Base-by-base conservation (phyloP, 2,113 vertebrate species). In the Rhinoptilus africanus region DNA sequence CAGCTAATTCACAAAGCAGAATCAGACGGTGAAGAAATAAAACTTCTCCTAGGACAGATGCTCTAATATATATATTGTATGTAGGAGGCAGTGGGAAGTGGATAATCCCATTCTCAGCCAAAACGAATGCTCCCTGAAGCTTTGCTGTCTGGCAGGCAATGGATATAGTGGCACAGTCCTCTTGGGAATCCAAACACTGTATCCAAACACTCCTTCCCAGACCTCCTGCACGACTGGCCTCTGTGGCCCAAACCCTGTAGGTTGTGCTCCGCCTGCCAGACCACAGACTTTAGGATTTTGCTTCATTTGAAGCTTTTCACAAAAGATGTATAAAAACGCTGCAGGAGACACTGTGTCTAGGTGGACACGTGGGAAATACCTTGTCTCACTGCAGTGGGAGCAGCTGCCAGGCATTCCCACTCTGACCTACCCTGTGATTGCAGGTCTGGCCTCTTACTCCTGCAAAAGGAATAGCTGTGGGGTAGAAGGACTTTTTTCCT, bases 361-460 rank as follows among this genome's bases (percentile, higher is more conserved):
- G 6, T 27, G 41, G 69, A 35, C 1, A 6, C 1, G 1, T n/a
- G 11, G 48, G 54, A 59, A 69, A 30, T 1, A 23, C 9, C 28
- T 54, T n/a, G 14, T 68, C 28, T 6, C 64, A 48, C 9, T n/a
- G 76, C 53, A 21, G 41, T 2, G 0, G 48, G 24, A 63, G 71
- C 35, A 69, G 47, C 60, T 79, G 41, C 51, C 56, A 14, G 23
- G 35, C 5, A 0, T 23, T 88, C 88, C 53, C 48, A 45, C 14
- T 1, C 41, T 54, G 59, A 34, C 23, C 19, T 41, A 27, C 1
- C 1, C 20, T 84, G n/a, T 34, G 41, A 35, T 8, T 74, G 53
- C 34, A 88, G 32, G 13, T 41, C n/a, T 34, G 37, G n/a, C 11
- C 34, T 79, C 71, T 41, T 18, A 10, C 19, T 85, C 24, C 45